A percentile compares a stretch with the other conserved stretches of the same genome.
Conservation (phyloP, 2,113 vertebrate species). For the Dicentrarchus labrax region DNA sequence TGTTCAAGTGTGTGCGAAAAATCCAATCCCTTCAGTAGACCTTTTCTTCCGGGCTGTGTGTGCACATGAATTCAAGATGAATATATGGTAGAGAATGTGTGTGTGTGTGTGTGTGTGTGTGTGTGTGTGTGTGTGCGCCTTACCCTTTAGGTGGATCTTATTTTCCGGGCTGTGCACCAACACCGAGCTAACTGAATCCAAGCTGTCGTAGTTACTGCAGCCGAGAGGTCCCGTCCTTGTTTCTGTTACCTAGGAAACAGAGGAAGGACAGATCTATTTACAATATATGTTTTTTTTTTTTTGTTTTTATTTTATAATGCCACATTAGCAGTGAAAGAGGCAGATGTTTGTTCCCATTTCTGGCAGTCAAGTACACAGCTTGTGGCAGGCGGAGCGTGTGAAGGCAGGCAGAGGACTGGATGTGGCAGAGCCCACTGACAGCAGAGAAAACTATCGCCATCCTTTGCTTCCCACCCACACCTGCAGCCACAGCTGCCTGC, state of each 20-base stretch:
- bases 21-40: slow-evolving; percentile 24
- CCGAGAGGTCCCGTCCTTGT: slow-evolving; percentile 97
- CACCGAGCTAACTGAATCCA: slow-evolving; percentile 98
- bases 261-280: slow-evolving; percentile 40
- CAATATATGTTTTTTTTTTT: slow-evolving; percentile 1
- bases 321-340: slow-evolving; percentile 67
- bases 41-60: slow-evolving; percentile 32
- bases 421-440: slow-evolving; percentile 51
- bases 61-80: slow-evolving; percentile 12
- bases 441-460: slow-evolving; percentile 28
- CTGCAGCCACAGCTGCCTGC: slow-evolving; percentile 58
- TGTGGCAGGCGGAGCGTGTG: slow-evolving; percentile 28
- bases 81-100: background rate
- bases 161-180: slow-evolving; percentile 99
- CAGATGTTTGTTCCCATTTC: slow-evolving; percentile 73
- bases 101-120: background rate
- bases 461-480: slow-evolving; percentile 33
- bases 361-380: slow-evolving; percentile 35
- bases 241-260: slow-evolving; percentile 92
- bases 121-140: slow-evolving; percentile 54
- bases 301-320: slow-evolving; percentile 36
- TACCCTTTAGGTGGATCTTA: slow-evolving; percentile 97
- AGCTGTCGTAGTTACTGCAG: slow-evolving; percentile 99
- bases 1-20: slow-evolving; percentile 14
- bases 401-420: slow-evolving; percentile 10